These are phyloP conservation scores for Xiphorhynchus elegans DNA, from an alignment of 2,113 vertebrate species.

Conservation along the genomic window DNA sequence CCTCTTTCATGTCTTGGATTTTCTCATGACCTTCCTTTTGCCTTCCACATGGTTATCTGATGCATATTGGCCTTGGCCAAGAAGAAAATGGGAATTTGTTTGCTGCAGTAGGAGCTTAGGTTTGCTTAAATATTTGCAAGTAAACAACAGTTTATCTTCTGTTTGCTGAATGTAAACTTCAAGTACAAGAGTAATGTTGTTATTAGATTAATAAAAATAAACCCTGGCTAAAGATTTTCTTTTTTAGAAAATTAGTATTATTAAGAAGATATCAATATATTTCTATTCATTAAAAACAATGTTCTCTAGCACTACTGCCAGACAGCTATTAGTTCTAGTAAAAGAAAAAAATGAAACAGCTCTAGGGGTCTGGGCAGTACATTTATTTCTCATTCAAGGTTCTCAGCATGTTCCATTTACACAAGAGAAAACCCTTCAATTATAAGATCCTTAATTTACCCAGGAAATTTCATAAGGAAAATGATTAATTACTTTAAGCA, in stretches of 20 bases:
- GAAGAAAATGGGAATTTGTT: neutral
- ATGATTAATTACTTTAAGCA: conserved; percentile 74
- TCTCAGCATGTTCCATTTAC: conserved; percentile 58
- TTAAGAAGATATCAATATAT: neutral
- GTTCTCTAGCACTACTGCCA: neutral
- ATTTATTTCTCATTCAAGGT: conserved; percentile 19
- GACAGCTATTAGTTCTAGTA: neutral
- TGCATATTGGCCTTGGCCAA: neutral
- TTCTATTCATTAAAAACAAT: neutral
- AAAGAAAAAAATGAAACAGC: neutral
- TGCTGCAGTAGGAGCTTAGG: neutral
- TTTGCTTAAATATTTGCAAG: neutral
- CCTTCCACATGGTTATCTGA: neutral
- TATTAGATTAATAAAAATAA: neutral
- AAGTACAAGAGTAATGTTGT: neutral
- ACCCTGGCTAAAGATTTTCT: neutral
- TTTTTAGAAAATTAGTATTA: neutral
- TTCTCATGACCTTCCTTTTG: neutral
- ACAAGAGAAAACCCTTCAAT: conserved; percentile 68
- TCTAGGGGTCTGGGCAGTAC: conserved; percentile 19
- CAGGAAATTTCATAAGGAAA: conserved; percentile 68
- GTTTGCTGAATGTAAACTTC: neutral
- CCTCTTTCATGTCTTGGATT: neutral
- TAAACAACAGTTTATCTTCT: neutral
- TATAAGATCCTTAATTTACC: conserved; percentile 68